Conservation (phyloP, 2,888 invertebrate genomes). For the Caenorhabditis sp. region DNA sequence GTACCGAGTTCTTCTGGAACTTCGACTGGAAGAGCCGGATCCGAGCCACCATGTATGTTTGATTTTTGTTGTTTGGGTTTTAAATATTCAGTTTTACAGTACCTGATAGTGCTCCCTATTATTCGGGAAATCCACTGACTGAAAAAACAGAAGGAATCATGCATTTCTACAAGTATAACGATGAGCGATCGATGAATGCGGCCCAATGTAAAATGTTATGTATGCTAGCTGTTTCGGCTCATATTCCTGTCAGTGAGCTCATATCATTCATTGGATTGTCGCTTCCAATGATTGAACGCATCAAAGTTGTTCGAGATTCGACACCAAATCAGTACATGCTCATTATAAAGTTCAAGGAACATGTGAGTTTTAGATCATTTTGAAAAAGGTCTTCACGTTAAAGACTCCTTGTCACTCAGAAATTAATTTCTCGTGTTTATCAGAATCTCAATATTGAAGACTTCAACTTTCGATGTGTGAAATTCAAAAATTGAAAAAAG, state of each 20-base stretch:
- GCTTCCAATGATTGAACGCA: slow-evolving; percentile 31
- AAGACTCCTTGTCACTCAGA: too few species aligned
- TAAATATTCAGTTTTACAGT: slow-evolving; percentile 29
- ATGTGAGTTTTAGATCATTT: slow-evolving; percentile 72
- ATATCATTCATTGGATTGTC: slow-evolving; percentile 81
- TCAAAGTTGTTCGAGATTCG: slow-evolving; percentile 84
- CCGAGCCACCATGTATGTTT: slow-evolving; percentile 22
- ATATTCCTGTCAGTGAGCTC: slow-evolving; percentile 89
- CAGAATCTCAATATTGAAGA: too few species aligned
- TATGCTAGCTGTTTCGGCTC: slow-evolving; percentile 86
- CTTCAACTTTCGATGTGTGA: too few species aligned
- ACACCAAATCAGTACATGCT: slow-evolving; percentile 97
- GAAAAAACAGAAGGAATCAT: slow-evolving; percentile 95
- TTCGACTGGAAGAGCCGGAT: slow-evolving; percentile 9
- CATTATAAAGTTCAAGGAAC: slow-evolving; percentile 81
- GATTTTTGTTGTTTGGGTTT: background rate
- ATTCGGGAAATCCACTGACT: slow-evolving; percentile 94
- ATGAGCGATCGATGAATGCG: slow-evolving; percentile 54
- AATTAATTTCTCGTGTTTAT: too few species aligned
- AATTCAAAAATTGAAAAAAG: too few species aligned
- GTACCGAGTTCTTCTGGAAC: background rate
- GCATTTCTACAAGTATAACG: slow-evolving; percentile 93
- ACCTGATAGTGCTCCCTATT: slow-evolving; percentile 73
- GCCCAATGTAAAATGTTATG: slow-evolving; percentile 84
- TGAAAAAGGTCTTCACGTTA: too few species aligned